These are phyloP conservation scores for Gobius niger DNA, from an alignment of 2,113 vertebrate species.

Conservation along the genomic window DNA sequence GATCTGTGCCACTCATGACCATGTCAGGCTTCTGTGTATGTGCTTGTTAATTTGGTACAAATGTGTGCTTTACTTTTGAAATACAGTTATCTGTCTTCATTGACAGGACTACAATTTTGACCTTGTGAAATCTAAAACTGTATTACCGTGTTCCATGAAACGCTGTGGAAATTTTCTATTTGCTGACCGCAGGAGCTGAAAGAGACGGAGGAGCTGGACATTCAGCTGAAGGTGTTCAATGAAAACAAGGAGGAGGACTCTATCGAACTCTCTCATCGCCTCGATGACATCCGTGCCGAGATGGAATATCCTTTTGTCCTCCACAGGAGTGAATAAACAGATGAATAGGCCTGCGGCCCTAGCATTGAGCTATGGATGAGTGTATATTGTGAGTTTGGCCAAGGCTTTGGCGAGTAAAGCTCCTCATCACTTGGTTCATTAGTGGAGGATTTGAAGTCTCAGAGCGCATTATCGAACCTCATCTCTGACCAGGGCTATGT, in stretches of 20 bases:
- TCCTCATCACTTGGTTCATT: conserved; percentile 60
- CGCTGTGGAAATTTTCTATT: conserved; percentile 6
- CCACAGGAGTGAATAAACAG: conserved; percentile 45
- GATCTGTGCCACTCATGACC: too few relatives aligned
- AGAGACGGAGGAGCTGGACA: conserved; percentile 98
- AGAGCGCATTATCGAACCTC: conserved; percentile 51
- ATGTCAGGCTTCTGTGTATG: background rate
- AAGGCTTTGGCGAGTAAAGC: conserved; percentile 49
- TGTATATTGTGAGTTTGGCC: conserved; percentile 41
- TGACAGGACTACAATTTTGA: background rate
- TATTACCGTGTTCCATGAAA: background rate
- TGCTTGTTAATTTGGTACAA: background rate
- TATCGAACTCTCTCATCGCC: conserved; percentile 93
- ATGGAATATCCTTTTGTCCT: conserved; percentile 98
- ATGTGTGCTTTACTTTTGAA: background rate
- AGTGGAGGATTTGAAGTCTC: conserved; percentile 68
- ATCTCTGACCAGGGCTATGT: conserved; percentile 46
- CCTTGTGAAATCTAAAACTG: background rate
- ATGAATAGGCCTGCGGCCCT: conserved; percentile 25
- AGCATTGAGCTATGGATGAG: conserved; percentile 24
- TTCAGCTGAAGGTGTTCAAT: conserved; percentile 97
- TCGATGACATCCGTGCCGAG: conserved; percentile 92
- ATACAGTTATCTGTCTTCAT: background rate
- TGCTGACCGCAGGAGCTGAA: conserved; percentile 84
- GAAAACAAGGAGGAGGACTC: conserved; percentile 98